Percentiles rank a stretch among this genome's conserved stretches.
Conservation (phyloP, 2,113 vertebrate species). For the Leptodactylus fuscus region DNA sequence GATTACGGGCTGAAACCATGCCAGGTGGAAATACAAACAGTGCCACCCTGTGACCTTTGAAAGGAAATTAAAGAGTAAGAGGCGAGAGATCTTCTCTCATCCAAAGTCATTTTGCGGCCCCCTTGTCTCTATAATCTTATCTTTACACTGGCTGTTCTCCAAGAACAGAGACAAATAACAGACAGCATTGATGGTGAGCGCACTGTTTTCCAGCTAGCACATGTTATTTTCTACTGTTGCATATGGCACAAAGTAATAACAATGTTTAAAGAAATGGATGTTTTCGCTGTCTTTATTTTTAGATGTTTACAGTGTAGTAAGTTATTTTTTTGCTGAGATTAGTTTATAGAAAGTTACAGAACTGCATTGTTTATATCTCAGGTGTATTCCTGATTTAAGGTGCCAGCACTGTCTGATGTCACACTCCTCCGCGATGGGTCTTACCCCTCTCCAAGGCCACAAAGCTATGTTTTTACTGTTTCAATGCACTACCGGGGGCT, state of each 20-base stretch:
- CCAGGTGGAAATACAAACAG: conserved; percentile 31
- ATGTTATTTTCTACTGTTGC: conserved; percentile 43
- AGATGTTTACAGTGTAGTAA: neutral
- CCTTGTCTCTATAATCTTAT: conserved; percentile 39
- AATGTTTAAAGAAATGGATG: conserved; percentile 48
- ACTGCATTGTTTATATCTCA: too few species aligned
- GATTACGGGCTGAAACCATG: neutral
- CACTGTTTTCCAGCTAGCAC: conserved; percentile 46
- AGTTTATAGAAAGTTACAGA: too few species aligned
- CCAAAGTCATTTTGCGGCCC: conserved; percentile 33
- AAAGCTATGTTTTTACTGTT: too few species aligned
- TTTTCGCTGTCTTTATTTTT: conserved; percentile 31
- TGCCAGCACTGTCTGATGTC: too few species aligned
- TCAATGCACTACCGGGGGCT: too few species aligned
- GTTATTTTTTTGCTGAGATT: neutral
- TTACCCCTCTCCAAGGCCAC: too few species aligned
- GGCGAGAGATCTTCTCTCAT: neutral
- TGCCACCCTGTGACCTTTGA: conserved; percentile 9
- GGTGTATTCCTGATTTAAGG: too few species aligned
- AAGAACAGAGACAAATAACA: conserved; percentile 43
- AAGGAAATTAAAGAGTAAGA: conserved; percentile 36
- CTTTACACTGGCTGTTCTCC: conserved; percentile 27
- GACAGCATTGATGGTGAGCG: neutral
- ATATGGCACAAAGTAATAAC: conserved; percentile 45
- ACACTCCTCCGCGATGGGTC: too few species aligned